Percentiles rank a stretch among this genome's conserved stretches.
These are phyloP conservation scores for Protonemura montana DNA, from an alignment of 2,888 invertebrate genomes.

Conservation along the genomic window DNA sequence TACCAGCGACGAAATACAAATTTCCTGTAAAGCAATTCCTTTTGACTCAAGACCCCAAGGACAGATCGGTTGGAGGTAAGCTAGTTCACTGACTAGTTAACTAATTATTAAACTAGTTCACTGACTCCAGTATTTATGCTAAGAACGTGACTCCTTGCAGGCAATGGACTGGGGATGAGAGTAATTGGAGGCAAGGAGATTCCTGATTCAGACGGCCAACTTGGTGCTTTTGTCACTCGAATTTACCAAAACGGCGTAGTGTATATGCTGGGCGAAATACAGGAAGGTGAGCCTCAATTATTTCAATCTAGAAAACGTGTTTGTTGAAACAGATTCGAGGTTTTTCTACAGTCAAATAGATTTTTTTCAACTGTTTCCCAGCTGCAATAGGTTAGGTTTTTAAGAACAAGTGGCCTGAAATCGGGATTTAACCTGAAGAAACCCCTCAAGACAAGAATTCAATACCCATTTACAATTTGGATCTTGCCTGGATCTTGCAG, in stretches of 20 bases:
- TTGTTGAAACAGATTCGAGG: too few species aligned
- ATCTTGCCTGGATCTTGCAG: too few species aligned
- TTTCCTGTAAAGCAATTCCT: constrained; percentile 65
- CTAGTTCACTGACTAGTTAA: constrained; percentile 43
- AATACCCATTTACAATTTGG: too few species aligned
- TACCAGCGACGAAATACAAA: constrained; percentile 55
- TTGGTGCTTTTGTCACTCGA: constrained; percentile 66
- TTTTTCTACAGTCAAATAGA: too few species aligned
- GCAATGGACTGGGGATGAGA: constrained; percentile 64
- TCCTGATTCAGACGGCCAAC: constrained; percentile 60
- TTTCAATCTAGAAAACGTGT: too few species aligned
- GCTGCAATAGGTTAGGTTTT: background rate
- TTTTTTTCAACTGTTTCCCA: too few species aligned
- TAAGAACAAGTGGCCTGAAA: too few species aligned
- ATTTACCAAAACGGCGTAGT: constrained; percentile 64
- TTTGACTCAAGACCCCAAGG: constrained; percentile 65
- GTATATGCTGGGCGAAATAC: constrained; percentile 65
- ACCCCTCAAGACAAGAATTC: too few species aligned
- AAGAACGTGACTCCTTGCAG: constrained; percentile 33
- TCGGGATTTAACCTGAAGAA: too few species aligned
- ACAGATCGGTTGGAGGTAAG: constrained; percentile 62
- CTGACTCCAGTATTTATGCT: background rate
- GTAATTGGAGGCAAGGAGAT: constrained; percentile 67
- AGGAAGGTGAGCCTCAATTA: too few species aligned
- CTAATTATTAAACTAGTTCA: background rate